Evolutionary conservation across 2,113 vertebrate species (phyloP).

Genomic region (Solea solea): DNA sequence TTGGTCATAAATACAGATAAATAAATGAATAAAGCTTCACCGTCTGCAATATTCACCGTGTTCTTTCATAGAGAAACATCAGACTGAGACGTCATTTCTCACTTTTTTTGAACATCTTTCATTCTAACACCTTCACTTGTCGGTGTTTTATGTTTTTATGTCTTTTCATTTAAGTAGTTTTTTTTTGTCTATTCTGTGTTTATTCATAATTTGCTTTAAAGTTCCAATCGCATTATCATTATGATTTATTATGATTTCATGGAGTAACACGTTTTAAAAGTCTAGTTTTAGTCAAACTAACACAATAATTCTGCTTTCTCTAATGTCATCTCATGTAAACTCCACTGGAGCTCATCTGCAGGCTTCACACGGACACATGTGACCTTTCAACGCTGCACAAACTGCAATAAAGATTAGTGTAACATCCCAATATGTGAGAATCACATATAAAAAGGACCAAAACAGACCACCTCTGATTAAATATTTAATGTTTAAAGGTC

Average conservation of each 20-base stretch:
- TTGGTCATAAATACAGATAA: conserved; percentile 6
- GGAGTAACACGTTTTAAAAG: no score
- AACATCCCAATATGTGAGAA: no score
- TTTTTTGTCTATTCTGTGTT: no score
- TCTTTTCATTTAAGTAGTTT: no score
- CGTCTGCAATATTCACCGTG: no score
- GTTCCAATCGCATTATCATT: no score
- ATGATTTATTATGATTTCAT: no score
- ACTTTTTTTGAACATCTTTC: background rate
- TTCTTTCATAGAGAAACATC: conserved; percentile 14
- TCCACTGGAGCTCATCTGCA: conserved; percentile 37
- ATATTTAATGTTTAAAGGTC: no score
- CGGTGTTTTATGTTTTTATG: background rate
- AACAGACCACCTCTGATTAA: background rate
- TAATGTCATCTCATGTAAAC: background rate
- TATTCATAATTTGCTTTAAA: no score
- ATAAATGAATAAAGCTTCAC: background rate
- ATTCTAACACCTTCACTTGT: conserved; percentile 3
- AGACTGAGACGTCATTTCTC: conserved; percentile 4
- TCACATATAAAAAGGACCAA: conserved; percentile 17
- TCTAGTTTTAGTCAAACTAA: no score
- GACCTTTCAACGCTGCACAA: conserved; percentile 30
- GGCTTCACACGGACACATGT: conserved; percentile 19
- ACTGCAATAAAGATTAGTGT: conserved; percentile 58
- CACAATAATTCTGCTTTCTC: no score